These are phyloP conservation scores for Diplolepis rosae DNA, from an alignment of 2,888 invertebrate species.

Conservation along the genomic window DNA sequence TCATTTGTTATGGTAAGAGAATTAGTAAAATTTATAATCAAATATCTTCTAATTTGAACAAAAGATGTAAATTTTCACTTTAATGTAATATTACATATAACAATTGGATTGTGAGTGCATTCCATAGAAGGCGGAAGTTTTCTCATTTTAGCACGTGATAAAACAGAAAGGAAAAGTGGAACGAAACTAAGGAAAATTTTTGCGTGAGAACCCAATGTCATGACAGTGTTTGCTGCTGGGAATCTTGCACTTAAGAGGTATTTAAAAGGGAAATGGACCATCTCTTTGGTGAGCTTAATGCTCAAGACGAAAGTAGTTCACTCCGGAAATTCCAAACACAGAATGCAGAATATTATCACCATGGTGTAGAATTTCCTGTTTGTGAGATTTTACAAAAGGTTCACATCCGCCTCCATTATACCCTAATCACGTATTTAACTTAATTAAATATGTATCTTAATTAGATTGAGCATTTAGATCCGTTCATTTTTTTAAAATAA, in stretches of 20 bases:
- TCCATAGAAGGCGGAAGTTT: not conserved
- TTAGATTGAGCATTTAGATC: not conserved
- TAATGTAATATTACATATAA: no score
- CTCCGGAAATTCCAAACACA: not conserved
- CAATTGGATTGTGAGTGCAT: not conserved
- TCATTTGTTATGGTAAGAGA: no score
- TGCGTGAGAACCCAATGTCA: not conserved
- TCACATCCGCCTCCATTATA: not conserved
- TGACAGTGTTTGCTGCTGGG: not conserved
- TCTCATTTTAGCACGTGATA: constrained; percentile 4
- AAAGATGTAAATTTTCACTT: constrained; percentile 11
- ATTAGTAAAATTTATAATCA: not conserved
- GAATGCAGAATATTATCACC: not conserved
- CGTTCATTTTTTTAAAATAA: no score
- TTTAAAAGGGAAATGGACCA: not conserved
- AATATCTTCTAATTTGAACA: not conserved
- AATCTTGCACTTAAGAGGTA: not conserved
- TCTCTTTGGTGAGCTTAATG: not conserved
- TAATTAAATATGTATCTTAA: constrained; percentile 1
- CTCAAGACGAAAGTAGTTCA: constrained; percentile 7
- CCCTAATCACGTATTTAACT: not conserved
- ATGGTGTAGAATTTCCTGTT: not conserved
- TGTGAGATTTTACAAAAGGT: not conserved
- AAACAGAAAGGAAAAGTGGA: constrained; percentile 18
- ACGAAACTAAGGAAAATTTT: constrained; percentile 19